These are phyloP conservation scores for Otis tarda DNA, from an alignment of 2,113 vertebrate species.

Conservation along the genomic window DNA sequence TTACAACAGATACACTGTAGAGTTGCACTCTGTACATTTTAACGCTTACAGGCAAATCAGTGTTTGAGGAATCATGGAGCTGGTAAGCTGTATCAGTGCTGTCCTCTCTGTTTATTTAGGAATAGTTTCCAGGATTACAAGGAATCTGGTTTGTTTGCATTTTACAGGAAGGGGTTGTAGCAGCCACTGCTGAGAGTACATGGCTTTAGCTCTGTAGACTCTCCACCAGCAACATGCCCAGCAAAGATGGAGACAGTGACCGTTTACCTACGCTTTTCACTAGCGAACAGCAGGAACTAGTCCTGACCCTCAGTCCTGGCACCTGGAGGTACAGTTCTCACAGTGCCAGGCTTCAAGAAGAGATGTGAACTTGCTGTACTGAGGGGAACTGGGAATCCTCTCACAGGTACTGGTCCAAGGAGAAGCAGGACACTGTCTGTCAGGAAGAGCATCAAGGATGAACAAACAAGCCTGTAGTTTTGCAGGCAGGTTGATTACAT, in stretches of 20 bases:
- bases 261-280: neutral
- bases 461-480: neutral
- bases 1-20: neutral
- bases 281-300: neutral
- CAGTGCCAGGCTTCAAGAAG: neutral
- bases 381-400: neutral
- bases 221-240: neutral
- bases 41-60: accelerated
- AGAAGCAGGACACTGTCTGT: neutral
- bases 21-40: neutral
- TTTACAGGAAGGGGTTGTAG: neutral
- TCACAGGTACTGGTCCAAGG: neutral
- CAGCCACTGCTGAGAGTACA: neutral
- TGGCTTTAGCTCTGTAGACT: neutral
- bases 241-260: neutral
- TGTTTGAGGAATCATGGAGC: neutral
- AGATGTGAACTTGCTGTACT: neutral
- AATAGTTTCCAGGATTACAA: neutral
- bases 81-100: neutral
- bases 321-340: neutral
- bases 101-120: neutral
- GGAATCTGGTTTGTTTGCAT: neutral
- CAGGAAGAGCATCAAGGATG: neutral
- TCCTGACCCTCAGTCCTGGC: neutral
- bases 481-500: neutral